Percentiles rank a stretch among this genome's conserved stretches.
phyloP scores from a whole-genome alignment of 2,113 vertebrate species.

The Chionis minor region DNA sequence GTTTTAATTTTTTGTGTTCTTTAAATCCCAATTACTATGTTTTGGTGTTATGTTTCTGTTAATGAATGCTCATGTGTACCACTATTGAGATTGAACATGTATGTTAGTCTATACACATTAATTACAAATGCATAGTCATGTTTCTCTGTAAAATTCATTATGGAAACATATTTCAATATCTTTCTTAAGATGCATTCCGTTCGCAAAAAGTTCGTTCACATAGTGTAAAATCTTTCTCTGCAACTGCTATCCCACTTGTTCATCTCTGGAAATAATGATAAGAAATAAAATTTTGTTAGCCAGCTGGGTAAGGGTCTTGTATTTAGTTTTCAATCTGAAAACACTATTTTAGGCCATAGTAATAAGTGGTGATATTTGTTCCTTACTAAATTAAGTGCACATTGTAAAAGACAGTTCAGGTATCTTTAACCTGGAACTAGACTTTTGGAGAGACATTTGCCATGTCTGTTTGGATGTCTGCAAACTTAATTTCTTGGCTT shows the following conservation, averaged over 20 bases:
- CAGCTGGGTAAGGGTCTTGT: neutral
- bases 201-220: neutral
- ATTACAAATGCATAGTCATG: neutral
- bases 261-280: neutral
- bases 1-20: neutral
- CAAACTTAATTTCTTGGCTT: neutral
- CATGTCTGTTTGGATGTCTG: neutral
- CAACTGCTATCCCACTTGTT: neutral
- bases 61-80: neutral
- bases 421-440: neutral
- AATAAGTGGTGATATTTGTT: neutral
- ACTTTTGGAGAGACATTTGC: neutral
- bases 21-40: neutral
- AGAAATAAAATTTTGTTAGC: neutral
- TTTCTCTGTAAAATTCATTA: neutral
- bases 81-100: neutral
- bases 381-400: neutral
- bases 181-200: neutral
- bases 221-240: neutral
- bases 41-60: neutral
- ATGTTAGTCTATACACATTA: neutral
- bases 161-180: neutral
- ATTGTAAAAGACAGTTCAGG: neutral
- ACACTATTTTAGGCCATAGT: neutral
- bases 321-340: neutral